phyloP scores from a whole-genome alignment of 2,888 invertebrate genomes.

The Drosophila multiciliata region DNA sequence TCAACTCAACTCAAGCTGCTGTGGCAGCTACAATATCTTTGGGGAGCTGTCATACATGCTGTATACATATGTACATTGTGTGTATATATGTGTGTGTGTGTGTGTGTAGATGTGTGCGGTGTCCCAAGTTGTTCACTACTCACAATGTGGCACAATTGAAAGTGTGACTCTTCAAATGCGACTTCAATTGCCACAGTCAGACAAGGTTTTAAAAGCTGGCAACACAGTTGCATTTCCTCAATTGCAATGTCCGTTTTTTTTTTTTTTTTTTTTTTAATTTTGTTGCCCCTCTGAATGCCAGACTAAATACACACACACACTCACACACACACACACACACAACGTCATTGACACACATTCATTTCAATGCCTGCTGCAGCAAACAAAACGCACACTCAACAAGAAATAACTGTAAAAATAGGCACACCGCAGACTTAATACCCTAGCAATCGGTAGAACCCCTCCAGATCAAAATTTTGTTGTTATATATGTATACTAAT shows the following conservation, averaged over 20 bases:
- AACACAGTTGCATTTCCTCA: constrained; percentile 57
- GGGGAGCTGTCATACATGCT: constrained; percentile 38
- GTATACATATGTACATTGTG: not conserved
- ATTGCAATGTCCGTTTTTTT: constrained; percentile 41
- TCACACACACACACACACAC: constrained; percentile 4
- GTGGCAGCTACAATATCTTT: constrained; percentile 15
- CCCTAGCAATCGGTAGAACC: not conserved
- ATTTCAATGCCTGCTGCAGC: constrained; percentile 16
- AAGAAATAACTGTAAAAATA: not conserved
- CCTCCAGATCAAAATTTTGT: not conserved
- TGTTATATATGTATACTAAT: no score
- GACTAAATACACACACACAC: constrained; percentile 11
- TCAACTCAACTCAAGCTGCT: constrained; percentile 5
- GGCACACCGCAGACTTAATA: not conserved
- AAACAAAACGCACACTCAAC: constrained; percentile 28
- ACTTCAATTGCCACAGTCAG: constrained; percentile 48
- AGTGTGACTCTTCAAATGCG: constrained; percentile 44
- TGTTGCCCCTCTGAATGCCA: constrained; percentile 45
- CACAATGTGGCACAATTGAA: constrained; percentile 54
- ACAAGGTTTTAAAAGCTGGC: constrained; percentile 45
- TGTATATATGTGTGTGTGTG: constrained; percentile 10
- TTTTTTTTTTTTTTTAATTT: constrained; percentile 43
- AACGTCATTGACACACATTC: not conserved
- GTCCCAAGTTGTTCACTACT: not conserved
- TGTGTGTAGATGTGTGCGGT: not conserved